These are phyloP conservation scores for Xylocopa sonorina DNA, from an alignment of 1,140 invertebrate genomes.

Conservation along the genomic window DNA sequence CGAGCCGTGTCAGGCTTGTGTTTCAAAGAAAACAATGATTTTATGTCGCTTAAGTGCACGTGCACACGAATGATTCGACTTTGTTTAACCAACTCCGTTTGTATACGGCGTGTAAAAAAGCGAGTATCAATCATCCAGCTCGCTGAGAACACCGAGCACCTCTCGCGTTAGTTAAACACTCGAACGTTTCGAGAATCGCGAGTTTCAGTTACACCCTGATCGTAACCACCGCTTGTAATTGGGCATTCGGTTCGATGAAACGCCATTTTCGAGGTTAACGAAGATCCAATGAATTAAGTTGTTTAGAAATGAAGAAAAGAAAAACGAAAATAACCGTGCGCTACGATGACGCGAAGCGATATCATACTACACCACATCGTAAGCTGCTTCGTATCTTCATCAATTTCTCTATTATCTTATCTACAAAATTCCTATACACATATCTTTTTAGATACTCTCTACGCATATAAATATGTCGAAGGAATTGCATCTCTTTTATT, in stretches of 20 bases:
- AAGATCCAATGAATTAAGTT: not conserved
- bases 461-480: too few relatives aligned
- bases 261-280: not conserved
- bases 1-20: too few relatives aligned
- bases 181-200: not conserved
- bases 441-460: too few relatives aligned
- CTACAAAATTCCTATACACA: too few relatives aligned
- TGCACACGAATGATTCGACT: not conserved
- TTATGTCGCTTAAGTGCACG: not conserved
- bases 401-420: too few relatives aligned
- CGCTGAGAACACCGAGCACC: not conserved
- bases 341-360: too few relatives aligned
- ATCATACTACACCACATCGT: too few relatives aligned
- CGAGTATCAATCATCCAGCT: slow-evolving; percentile 6
- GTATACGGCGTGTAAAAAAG: slow-evolving; percentile 11
- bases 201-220: not conserved
- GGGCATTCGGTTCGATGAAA: not conserved
- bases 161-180: not conserved
- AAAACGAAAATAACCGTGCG: too few relatives aligned
- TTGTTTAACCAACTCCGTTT: slow-evolving; percentile 3
- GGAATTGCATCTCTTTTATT: too few relatives aligned
- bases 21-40: slow-evolving; percentile 1
- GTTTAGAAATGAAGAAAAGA: not conserved
- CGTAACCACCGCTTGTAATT: too few relatives aligned
- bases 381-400: too few relatives aligned